Conservation (phyloP, 2,888 invertebrate genomes). For the Pecten maximus region DNA sequence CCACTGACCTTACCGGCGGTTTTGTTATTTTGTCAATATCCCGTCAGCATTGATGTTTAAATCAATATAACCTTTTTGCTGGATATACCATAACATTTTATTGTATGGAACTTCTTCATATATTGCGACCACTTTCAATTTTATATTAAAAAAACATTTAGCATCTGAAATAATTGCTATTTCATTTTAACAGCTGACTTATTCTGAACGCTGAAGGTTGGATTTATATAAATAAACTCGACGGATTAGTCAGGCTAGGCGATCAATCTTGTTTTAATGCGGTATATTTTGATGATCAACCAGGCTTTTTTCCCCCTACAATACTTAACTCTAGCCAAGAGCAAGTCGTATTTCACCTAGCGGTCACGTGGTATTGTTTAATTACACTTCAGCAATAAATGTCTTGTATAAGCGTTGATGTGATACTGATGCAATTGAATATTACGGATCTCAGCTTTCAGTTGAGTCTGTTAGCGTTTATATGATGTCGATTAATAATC, state of each 20-base stretch:
- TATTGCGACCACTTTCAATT: no score
- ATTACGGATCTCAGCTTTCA: constrained; percentile 33
- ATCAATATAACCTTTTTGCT: no score
- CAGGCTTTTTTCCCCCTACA: not conserved
- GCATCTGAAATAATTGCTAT: no score
- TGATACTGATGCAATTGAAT: constrained; percentile 35
- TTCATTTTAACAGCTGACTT: no score
- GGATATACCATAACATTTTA: no score
- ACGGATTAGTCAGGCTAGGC: not conserved
- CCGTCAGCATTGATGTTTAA: no score
- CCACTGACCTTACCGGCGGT: no score
- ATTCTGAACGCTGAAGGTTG: no score
- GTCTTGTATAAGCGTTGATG: not conserved
- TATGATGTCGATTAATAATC: constrained; percentile 14
- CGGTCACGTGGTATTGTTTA: not conserved
- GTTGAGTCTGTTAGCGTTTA: constrained; percentile 27
- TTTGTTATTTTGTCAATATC: no score
- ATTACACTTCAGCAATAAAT: constrained; percentile 18
- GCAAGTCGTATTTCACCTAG: not conserved
- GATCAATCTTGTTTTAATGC: not conserved
- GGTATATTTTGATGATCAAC: not conserved
- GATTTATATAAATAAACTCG: not conserved
- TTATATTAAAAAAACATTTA: no score
- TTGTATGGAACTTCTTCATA: no score
- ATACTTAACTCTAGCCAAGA: not conserved